A percentile compares a stretch with the other conserved stretches of the same genome.
Evolutionary conservation across 2,888 invertebrate species (phyloP).

Genomic region (Cheilosia vulpina): DNA sequence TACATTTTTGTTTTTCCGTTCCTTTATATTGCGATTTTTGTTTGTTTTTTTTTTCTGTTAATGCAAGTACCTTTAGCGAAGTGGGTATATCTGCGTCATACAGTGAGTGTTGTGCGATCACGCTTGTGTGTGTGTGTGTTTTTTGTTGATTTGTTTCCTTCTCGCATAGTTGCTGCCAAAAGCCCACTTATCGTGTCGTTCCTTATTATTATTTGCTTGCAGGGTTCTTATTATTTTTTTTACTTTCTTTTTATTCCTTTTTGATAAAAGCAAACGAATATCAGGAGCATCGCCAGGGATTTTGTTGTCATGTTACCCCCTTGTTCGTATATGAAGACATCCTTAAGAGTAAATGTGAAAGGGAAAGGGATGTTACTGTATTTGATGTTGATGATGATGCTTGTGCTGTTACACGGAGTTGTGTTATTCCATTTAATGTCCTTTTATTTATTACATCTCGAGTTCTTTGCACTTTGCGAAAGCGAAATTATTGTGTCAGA

Average conservation of each 20-base stretch:
- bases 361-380: conserved; percentile 66
- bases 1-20: conserved; percentile 35
- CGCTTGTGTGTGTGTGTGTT: not conserved
- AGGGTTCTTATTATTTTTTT: conserved; percentile 43
- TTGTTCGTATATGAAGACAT: conserved; percentile 33
- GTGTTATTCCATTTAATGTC: conserved; percentile 67
- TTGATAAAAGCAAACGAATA: conserved; percentile 57
- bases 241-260: not conserved
- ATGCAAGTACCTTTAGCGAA: conserved; percentile 54
- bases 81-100: conserved; percentile 39
- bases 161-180: conserved; percentile 54
- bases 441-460: conserved; percentile 64
- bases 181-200: conserved; percentile 72
- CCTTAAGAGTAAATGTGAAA: conserved; percentile 57
- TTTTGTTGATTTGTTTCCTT: conserved; percentile 26
- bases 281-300: conserved; percentile 59
- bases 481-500: conserved; percentile 55
- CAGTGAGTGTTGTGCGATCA: conserved; percentile 16
- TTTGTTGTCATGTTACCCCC: conserved; percentile 50
- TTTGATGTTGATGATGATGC: conserved; percentile 70
- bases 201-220: conserved; percentile 71
- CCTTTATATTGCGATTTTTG: not conserved
- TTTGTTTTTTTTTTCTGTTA: not conserved
- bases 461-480: conserved; percentile 66
- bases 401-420: conserved; percentile 39